phyloP scores from a whole-genome alignment of 2,113 vertebrate species.

The Ailuropoda melanoleuca region DNA sequence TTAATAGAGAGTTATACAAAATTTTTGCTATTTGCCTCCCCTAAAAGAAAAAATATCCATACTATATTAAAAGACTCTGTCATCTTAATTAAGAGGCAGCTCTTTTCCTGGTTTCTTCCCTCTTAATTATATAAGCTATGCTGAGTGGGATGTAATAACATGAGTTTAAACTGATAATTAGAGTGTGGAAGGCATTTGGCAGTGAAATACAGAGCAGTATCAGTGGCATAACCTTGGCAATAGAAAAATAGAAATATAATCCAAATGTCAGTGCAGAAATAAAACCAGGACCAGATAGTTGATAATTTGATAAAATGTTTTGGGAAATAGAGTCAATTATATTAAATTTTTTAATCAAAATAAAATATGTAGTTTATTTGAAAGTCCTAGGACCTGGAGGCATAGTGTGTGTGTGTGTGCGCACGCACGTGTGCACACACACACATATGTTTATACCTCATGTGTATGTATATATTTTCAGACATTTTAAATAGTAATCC shows the following conservation, averaged over 20 bases:
- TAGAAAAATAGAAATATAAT: constrained; percentile 34
- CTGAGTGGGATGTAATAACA: constrained; percentile 24
- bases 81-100: constrained; percentile 45
- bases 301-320: not conserved
- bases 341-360: not conserved
- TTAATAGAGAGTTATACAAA: not conserved
- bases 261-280: not conserved
- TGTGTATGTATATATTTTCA: not conserved
- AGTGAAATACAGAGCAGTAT: not conserved
- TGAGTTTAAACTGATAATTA: constrained; percentile 51
- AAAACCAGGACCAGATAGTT: not conserved
- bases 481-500: not conserved
- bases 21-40: not conserved
- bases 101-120: not conserved
- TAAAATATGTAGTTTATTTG: not conserved
- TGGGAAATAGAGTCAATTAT: not conserved
- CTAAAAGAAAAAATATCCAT: not conserved
- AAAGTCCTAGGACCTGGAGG: not conserved
- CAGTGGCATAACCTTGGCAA: not conserved
- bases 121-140: constrained; percentile 10
- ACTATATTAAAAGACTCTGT: not conserved
- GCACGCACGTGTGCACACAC: too few relatives aligned
- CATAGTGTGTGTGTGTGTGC: not conserved
- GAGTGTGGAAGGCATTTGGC: constrained; percentile 26
- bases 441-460: too few relatives aligned